Base-by-base conservation (phyloP, 2,888 invertebrate genomes). In the Leucophora obtusa region DNA sequence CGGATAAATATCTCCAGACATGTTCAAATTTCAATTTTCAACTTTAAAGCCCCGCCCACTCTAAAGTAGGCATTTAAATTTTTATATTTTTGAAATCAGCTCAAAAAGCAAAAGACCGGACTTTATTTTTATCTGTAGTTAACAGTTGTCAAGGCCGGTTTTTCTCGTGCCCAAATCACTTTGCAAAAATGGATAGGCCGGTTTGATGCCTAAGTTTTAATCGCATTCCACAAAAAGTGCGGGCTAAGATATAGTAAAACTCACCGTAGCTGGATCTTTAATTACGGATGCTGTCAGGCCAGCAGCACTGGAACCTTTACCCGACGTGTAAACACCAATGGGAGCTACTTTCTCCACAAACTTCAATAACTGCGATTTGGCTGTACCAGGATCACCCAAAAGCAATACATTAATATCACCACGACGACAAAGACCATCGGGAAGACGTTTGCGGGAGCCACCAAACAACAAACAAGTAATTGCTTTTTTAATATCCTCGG, bases 231-330 rank as follows among this genome's bases (percentile, higher is more conserved):
- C n/a, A n/a, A n/a, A n/a, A n/a, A n/a, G n/a, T n/a, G n/a, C n/a
- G n/a, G n/a, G n/a, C n/a, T n/a, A n/a, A n/a, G n/a, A 38, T 38
- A 38, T 38, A 38, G 28, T 4, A 6, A 1, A 47, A 90, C 93
- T 93, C 91, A 98, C 97, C 76, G 98, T 94, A 11, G 93, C 92
- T 1, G 98, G 98, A 91, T 99, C 99, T 84, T 98, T 92, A 83
- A 95, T 96, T 33, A 99, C 98, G 0, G 98, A 98, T 0, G 99
- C 99, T 21, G 99, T 99, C 47, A 99, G 93, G 90, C 99, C 99
- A 79, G 99, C 99, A 1, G 99, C 99, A 86, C 98, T 98, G 83
- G 98, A 98, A 2, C 99, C 99, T 91, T 99, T 99, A n/a, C 99
- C 99, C 0, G 98, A 99, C 0, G 99, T 99, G 89, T 99, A 99